Percentiles rank a stretch among this genome's conserved stretches.
Evolutionary conservation across 2,113 vertebrate genomes (phyloP).

Genomic region (Camelus dromedarius): DNA sequence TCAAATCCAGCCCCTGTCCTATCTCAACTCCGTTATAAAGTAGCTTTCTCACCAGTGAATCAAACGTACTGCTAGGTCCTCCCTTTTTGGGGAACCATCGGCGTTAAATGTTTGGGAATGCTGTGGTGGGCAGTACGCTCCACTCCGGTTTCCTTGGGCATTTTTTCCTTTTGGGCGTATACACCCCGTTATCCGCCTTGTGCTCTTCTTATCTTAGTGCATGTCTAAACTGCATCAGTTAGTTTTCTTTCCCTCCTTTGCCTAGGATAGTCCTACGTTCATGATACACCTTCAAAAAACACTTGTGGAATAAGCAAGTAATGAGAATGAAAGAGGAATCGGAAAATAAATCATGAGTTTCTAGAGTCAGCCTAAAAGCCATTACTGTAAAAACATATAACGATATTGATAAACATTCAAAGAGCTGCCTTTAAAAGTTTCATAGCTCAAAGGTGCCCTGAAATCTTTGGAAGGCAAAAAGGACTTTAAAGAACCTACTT

Average conservation of each 20-base stretch:
- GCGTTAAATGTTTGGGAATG: not conserved
- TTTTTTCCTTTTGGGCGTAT: not conserved
- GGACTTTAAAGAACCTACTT: constrained; percentile 79
- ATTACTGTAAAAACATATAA: constrained; percentile 67
- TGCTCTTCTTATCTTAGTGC: not conserved
- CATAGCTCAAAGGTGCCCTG: constrained; percentile 74
- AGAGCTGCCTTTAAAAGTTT: constrained; percentile 77
- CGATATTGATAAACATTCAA: constrained; percentile 72
- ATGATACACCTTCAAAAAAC: not conserved
- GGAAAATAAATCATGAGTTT: constrained; percentile 36
- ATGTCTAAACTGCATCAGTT: not conserved
- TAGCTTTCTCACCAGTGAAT: not conserved
- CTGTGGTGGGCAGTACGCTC: not conserved
- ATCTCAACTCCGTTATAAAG: not conserved
- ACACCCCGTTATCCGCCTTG: not conserved
- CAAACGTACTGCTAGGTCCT: accelerated
- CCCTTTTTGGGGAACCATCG: not conserved
- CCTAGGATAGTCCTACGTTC: not conserved
- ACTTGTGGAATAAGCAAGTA: constrained; percentile 46
- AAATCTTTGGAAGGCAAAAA: constrained; percentile 81
- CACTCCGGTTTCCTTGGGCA: not conserved
- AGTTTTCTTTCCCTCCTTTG: not conserved
- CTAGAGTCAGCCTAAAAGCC: constrained; percentile 65
- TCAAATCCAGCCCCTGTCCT: not conserved
- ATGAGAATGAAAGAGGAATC: constrained; percentile 50